Conservation (phyloP, 2,888 invertebrate species). For the Aphidius colemani region DNA sequence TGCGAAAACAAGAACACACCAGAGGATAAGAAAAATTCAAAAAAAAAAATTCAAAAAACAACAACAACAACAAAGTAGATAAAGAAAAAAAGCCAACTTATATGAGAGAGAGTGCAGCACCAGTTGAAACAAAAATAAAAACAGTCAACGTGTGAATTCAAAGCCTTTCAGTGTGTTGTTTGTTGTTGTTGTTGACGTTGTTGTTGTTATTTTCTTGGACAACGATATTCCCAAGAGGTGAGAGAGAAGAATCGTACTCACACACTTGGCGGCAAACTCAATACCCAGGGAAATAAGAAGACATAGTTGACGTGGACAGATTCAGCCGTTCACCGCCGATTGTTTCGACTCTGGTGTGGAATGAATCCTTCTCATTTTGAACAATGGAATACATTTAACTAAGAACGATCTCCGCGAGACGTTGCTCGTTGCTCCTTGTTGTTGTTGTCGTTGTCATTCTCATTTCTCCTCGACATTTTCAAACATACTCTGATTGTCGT, state of each 20-base stretch:
- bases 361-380: constrained; percentile 26
- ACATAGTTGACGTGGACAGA: constrained; percentile 37
- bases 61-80: background rate
- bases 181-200: no score
- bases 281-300: constrained; percentile 24
- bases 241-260: background rate
- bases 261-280: constrained; percentile 4
- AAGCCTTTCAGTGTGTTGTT: constrained; percentile 6
- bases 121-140: background rate
- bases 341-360: constrained; percentile 21
- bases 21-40: constrained; percentile 10
- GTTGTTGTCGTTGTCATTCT: constrained; percentile 9
- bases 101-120: background rate
- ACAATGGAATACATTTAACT: constrained; percentile 31
- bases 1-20: constrained; percentile 8
- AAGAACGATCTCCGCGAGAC: constrained; percentile 11
- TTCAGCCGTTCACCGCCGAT: constrained; percentile 38
- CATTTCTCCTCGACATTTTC: constrained; percentile 13
- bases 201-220: no score
- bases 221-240: background rate
- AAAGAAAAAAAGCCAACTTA: constrained; percentile 6
- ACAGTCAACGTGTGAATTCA: constrained; percentile 19
- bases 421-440: no score
- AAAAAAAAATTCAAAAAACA: constrained; percentile 5
- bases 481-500: no score